Base-by-base conservation (phyloP, 2,113 vertebrate species). In the Microtus montanus region DNA sequence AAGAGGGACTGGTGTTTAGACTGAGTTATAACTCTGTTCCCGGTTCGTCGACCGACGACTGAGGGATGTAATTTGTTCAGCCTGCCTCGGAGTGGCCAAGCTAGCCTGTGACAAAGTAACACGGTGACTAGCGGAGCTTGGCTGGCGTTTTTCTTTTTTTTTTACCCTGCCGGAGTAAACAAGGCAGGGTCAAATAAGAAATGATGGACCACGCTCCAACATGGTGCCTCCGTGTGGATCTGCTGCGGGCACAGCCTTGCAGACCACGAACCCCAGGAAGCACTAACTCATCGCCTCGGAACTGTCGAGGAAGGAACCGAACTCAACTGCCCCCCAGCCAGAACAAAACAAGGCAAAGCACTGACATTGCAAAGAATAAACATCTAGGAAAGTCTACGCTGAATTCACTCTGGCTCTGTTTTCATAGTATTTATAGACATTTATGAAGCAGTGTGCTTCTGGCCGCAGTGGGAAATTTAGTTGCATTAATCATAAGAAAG, bases 1-100 rank as follows among this genome's bases (percentile, higher is more conserved):
- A 97, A 98, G 98, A 99, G 98, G 97, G 98, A 99, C 98, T 80
- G 98, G 98, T 99, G 98, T 98, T 99, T 99, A 98, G 98, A 95
- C 98, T 99, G 98, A 98, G 98, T 98, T 99, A 99, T 99, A 98
- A 98, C 98, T 97, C 97, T 96, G 98, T 95, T 98, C 74, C 97
- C 90, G 94, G 96, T 96, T 97, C 33, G 77, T 97, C 90, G 97
- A 97, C 89, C 64, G 97, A 98, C 97, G 97, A 98, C 97, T 93
- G 98, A 98, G 98, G 96, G 96, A 97, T 98, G 98, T 97, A 98
- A 99, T 99, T 98, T 98, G 98, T 98, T 99, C 98, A 97, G 98
- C 98, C 98, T 98, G 98, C 98, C 98, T 97, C 95, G 35, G 94
- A 96, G 98, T 93, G 90, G 98, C 94, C 98, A 97, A 92, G 96